Evolutionary conservation across 2,113 vertebrate species (phyloP).

Genomic region (Engystomops pustulosus): DNA sequence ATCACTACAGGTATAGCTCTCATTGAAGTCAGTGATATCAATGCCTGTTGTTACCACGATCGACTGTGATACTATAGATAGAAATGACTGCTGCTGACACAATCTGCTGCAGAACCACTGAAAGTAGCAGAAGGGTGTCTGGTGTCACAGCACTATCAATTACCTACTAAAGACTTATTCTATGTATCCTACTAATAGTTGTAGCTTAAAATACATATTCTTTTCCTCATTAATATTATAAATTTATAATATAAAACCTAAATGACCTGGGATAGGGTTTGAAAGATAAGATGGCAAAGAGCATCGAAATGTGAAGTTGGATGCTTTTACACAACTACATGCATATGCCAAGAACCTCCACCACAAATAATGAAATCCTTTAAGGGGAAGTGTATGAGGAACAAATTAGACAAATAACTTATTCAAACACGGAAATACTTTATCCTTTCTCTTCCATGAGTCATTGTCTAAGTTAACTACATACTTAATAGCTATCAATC

Average conservation of each 20-base stretch:
- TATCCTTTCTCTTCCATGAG: neutral
- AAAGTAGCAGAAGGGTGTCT: too few relatives aligned
- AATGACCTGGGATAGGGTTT: neutral
- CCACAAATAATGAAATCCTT: neutral
- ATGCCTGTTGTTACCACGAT: too few relatives aligned
- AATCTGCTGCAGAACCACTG: too few relatives aligned
- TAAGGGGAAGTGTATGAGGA: neutral
- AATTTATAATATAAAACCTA: neutral
- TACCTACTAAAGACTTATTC: too few relatives aligned
- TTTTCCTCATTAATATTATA: neutral
- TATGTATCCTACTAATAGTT: too few relatives aligned
- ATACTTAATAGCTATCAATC: neutral
- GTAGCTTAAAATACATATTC: neutral
- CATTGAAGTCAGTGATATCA: too few relatives aligned
- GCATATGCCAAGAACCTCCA: neutral
- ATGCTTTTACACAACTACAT: neutral
- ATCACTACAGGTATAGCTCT: too few relatives aligned
- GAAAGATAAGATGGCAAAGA: neutral
- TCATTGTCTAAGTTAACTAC: neutral
- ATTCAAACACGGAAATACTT: neutral
- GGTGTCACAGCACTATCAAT: too few relatives aligned
- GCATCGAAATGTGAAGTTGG: neutral
- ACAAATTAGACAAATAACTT: constrained; percentile 5
- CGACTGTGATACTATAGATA: too few relatives aligned
- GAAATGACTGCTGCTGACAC: too few relatives aligned